Conservation (phyloP, 2,888 invertebrate genomes). For the Cosmia pyralina region DNA sequence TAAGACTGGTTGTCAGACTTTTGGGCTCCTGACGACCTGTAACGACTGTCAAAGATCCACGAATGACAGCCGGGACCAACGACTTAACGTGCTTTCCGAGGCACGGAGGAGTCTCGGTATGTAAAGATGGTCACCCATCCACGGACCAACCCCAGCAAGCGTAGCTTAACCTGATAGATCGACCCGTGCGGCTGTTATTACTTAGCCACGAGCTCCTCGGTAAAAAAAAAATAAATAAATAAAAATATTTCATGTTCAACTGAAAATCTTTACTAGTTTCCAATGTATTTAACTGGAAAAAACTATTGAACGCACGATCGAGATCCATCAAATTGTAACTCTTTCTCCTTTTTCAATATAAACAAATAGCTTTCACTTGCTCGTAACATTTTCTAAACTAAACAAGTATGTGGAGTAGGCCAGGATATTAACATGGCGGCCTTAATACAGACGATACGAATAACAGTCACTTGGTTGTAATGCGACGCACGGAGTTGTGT, state of each 20-base stretch:
- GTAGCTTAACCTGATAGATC: too few relatives aligned
- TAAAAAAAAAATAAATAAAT: too few relatives aligned
- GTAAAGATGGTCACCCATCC: too few relatives aligned
- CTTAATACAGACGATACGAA: conserved; percentile 49
- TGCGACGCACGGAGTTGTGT: conserved; percentile 64
- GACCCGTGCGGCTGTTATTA: too few relatives aligned
- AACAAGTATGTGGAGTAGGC: conserved; percentile 58
- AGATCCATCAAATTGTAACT: not conserved
- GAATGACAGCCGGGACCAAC: too few relatives aligned
- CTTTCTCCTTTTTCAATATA: not conserved
- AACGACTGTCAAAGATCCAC: too few relatives aligned
- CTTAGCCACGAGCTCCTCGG: too few relatives aligned
- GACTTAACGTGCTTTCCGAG: too few relatives aligned
- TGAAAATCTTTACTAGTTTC: not conserved
- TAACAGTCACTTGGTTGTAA: conserved; percentile 65
- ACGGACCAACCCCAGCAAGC: too few relatives aligned
- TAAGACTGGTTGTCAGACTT: too few relatives aligned
- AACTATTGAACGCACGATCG: not conserved
- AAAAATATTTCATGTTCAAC: not conserved
- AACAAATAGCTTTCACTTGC: conserved; percentile 7
- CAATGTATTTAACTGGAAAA: not conserved
- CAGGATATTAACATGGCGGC: conserved; percentile 47
- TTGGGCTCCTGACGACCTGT: too few relatives aligned
- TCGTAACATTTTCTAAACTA: conserved; percentile 40
- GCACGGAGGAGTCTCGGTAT: too few relatives aligned